Percentiles rank a stretch among this genome's conserved stretches.
phyloP scores from a whole-genome alignment of 92 coral and sea anemone genomes.

The Porites divaricata region DNA sequence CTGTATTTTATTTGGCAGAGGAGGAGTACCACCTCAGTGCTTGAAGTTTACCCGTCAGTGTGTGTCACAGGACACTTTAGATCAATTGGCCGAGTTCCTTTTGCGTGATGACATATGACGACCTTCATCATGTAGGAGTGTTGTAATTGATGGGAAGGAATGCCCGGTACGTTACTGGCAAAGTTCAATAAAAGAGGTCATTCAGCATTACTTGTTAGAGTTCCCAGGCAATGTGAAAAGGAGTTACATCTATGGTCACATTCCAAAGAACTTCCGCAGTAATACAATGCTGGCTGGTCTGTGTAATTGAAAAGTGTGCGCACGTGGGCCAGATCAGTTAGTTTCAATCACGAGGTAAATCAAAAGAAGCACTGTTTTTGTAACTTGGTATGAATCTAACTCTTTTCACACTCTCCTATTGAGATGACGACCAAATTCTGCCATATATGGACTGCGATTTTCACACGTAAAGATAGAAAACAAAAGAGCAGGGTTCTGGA shows the following conservation, averaged over 20 bases:
- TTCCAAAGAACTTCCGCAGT: constrained; percentile 43
- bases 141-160: constrained; percentile 44
- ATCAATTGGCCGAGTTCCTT: constrained; percentile 34
- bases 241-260: constrained; percentile 29
- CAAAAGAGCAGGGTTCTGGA: constrained; percentile 25
- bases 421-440: neutral
- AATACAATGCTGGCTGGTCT: constrained; percentile 55
- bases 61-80: constrained; percentile 37
- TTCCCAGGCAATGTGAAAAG: constrained; percentile 7
- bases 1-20: constrained; percentile 51
- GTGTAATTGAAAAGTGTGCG: neutral
- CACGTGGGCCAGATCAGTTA: constrained; percentile 2
- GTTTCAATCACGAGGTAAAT: neutral
- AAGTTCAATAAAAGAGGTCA: constrained; percentile 36
- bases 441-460: neutral
- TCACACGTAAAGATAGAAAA: constrained; percentile 5
- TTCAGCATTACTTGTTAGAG: constrained; percentile 43
- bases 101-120: constrained; percentile 31
- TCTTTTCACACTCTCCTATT: neutral
- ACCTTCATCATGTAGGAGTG: constrained; percentile 59
- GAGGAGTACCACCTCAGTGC: constrained; percentile 41
- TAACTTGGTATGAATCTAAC: neutral
- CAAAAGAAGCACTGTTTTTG: neutral
- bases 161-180: constrained; percentile 53
- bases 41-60: constrained; percentile 46